phyloP scores from a whole-genome alignment of 2,888 invertebrate species.

The Pseudeuparius sepicola region DNA sequence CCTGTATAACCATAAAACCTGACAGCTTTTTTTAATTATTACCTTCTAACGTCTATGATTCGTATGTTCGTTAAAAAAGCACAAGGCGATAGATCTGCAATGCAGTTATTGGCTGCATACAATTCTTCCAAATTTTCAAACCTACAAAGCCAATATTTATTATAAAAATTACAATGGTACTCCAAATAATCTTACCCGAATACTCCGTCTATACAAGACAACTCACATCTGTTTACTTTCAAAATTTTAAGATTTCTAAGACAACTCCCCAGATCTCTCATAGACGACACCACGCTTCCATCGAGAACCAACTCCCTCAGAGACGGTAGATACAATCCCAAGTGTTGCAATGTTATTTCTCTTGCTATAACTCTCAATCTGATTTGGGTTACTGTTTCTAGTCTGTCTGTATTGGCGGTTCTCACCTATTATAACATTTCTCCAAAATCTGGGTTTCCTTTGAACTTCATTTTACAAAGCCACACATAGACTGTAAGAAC shows the following conservation, averaged over 20 bases:
- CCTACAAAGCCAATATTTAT: conserved; percentile 31
- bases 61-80: conserved; percentile 44
- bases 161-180: too few species aligned
- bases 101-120: conserved; percentile 52
- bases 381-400: conserved; percentile 46
- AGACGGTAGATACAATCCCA: conserved; percentile 52
- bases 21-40: too few species aligned
- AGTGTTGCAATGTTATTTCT: conserved; percentile 52
- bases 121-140: conserved; percentile 51
- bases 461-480: too few species aligned
- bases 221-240: conserved; percentile 53
- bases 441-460: too few species aligned
- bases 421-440: too few species aligned
- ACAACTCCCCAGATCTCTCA: conserved; percentile 59
- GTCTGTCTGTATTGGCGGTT: conserved; percentile 39
- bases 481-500: too few species aligned
- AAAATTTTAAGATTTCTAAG: conserved; percentile 49
- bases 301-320: conserved; percentile 52
- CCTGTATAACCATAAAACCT: too few species aligned
- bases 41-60: conserved; percentile 40
- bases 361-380: conserved; percentile 56
- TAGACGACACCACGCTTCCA: conserved; percentile 55
- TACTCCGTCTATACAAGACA: conserved; percentile 57
- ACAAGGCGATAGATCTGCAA: conserved; percentile 52
- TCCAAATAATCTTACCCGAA: conserved; percentile 41